Base-by-base conservation (phyloP, 2,888 invertebrate species). In the Pammene aurita region DNA sequence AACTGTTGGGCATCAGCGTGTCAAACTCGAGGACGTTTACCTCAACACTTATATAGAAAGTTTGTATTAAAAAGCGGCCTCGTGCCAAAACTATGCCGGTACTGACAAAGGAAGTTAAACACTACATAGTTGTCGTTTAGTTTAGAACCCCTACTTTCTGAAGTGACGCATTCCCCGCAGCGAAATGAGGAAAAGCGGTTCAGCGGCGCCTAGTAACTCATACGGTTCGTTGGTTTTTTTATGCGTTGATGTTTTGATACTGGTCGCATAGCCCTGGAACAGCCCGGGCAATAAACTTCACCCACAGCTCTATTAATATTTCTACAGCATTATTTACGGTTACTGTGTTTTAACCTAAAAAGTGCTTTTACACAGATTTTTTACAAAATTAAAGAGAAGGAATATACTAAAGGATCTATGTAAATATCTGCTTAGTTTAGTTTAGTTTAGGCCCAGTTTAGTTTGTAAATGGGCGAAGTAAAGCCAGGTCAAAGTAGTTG, bases 121-220 rank as follows among this genome's bases (percentile, higher is more conserved):
- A 26, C 26, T n/a, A 18, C 48, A 48, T 48, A 48, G 48, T 48
- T 48, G 18, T 61, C 16, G 14, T 13, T 61, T 34, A 41, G 34
- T 34, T 63, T 14, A 54, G 48, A 56, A 38, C 38, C 34, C 18
- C 14, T 48, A 41, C n/a, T 34, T 26, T 16, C 16, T 42, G n/a
- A 34, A 38, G 42, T 42, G 58, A 52, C 42, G 38, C 18, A 50
- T 62, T n/a, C 41, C 16, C 41, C 41, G 18, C 11, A 7, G 46
- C 1, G 41, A 46, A 34, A 66, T 58, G 35, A 66, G 66, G 58
- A 66, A 66, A 66, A 18, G 48, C 26, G 58, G 16, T 13, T 7
- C 52, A 16, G 42, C 44, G 41, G 42, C 50, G 50, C 42, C 50
- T 26, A 50, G 26, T 62, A 18, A 60, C 50, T 56, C 35, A 46